Evolutionary conservation across 2,888 invertebrate species (phyloP).

Genomic region (Idaea straminata): DNA sequence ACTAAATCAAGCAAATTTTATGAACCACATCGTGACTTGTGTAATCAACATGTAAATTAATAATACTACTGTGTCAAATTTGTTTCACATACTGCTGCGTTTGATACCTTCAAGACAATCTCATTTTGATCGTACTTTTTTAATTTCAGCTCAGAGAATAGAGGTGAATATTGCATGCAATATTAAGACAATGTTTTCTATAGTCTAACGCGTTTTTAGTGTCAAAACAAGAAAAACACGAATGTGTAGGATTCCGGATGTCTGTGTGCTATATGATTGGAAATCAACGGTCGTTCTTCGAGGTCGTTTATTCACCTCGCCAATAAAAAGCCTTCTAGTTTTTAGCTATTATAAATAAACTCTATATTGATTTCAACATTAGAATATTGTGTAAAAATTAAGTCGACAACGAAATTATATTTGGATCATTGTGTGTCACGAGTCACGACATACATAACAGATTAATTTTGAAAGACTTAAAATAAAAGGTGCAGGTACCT

Average conservation of each 20-base stretch:
- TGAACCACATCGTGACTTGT: not conserved
- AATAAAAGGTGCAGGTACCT: not conserved
- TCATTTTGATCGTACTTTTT: not conserved
- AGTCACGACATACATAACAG: not conserved
- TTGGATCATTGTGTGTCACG: not conserved
- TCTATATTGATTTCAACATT: constrained; percentile 7
- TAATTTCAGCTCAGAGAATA: not conserved
- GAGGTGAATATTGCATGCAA: not conserved
- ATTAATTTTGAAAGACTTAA: not conserved
- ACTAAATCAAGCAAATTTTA: not conserved
- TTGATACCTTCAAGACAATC: not conserved
- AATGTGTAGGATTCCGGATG: constrained; percentile 56
- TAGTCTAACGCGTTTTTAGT: constrained; percentile 39
- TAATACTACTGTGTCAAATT: constrained; percentile 4
- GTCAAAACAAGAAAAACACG: constrained; percentile 56
- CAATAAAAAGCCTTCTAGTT: constrained; percentile 17
- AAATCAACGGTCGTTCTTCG: constrained; percentile 49
- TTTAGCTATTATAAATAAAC: constrained; percentile 3
- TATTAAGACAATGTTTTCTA: not conserved
- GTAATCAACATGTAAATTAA: constrained; percentile 2
- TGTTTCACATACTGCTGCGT: not conserved
- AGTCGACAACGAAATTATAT: not conserved
- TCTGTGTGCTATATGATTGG: constrained; percentile 51
- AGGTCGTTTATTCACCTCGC: constrained; percentile 67
- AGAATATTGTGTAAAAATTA: not conserved